phyloP scores from a whole-genome alignment of 2,888 invertebrate species.

The Molanna angustata region DNA sequence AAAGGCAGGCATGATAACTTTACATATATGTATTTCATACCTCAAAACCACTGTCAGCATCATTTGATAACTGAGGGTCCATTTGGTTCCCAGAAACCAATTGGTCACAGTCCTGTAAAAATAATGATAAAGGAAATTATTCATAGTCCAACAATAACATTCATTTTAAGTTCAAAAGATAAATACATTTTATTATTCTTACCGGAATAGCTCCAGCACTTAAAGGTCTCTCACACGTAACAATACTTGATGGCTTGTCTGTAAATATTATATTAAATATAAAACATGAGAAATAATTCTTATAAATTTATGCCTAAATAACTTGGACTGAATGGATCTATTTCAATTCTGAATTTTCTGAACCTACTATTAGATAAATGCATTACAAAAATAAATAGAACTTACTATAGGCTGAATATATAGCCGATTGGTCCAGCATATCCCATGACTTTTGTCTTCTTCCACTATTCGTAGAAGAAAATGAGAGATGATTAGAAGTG shows the following conservation, averaged over 20 bases:
- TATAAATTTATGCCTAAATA: too few species aligned
- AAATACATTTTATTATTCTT: too few species aligned
- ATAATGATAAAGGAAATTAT: neutral
- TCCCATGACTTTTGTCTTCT: slow-evolving; percentile 93
- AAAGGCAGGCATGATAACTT: too few species aligned
- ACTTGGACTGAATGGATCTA: too few species aligned
- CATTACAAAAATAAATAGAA: neutral
- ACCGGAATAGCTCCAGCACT: slow-evolving; percentile 13
- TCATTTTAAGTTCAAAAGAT: neutral
- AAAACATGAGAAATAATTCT: too few species aligned
- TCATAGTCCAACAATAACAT: neutral
- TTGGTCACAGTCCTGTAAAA: slow-evolving; percentile 43
- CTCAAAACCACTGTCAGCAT: slow-evolving; percentile 45
- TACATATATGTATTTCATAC: slow-evolving; percentile 36
- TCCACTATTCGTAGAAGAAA: slow-evolving; percentile 34
- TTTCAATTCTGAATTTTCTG: neutral
- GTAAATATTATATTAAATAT: too few species aligned
- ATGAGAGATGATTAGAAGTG: slow-evolving; percentile 24
- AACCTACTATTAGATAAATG: neutral
- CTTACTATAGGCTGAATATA: slow-evolving; percentile 64
- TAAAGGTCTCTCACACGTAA: slow-evolving; percentile 12
- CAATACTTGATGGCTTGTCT: slow-evolving; percentile 5
- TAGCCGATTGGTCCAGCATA: slow-evolving; percentile 80
- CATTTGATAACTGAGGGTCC: slow-evolving; percentile 30
- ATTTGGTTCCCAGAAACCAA: neutral